phyloP scores from a whole-genome alignment of 2,797 vertebrate species.

The Nannoperca australis region DNA sequence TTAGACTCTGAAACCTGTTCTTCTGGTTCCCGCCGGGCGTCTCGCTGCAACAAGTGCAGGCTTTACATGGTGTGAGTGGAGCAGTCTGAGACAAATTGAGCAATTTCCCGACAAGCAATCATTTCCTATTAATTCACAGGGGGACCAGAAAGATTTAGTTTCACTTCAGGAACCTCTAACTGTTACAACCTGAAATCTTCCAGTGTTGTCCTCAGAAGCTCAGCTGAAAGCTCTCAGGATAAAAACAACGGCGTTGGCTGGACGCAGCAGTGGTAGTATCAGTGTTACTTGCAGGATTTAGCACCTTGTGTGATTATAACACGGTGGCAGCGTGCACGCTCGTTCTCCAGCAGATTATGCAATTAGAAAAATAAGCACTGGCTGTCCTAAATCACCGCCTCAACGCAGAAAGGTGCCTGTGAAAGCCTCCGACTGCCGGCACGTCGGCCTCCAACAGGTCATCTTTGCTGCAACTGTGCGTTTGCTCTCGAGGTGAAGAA shows the following conservation, averaged over 20 bases:
- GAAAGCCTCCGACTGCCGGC: background rate
- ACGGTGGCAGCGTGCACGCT: background rate
- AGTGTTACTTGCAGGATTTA: conserved; percentile 10
- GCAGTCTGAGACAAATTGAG: conserved; percentile 2
- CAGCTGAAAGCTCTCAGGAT: background rate
- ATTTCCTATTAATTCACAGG: conserved; percentile 2
- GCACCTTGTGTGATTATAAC: conserved; percentile 17
- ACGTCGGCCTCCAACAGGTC: background rate
- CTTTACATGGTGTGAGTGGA: conserved; percentile 1
- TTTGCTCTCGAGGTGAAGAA: background rate
- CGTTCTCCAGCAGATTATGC: background rate
- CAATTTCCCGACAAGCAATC: conserved; percentile 2
- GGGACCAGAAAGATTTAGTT: background rate
- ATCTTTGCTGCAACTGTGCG: background rate
- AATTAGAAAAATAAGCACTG: conserved; percentile 13
- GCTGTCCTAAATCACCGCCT: background rate
- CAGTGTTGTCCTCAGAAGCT: background rate
- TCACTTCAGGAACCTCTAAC: background rate
- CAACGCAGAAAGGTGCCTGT: background rate
- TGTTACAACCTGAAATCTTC: background rate
- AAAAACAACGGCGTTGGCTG: conserved; percentile 2
- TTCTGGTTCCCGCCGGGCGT: conserved; percentile 29
- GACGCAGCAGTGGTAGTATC: background rate
- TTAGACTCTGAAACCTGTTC: conserved; percentile 53
- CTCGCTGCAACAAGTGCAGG: background rate